Conservation (phyloP, 2,888 invertebrate species). For the Euplexia lucipara region DNA sequence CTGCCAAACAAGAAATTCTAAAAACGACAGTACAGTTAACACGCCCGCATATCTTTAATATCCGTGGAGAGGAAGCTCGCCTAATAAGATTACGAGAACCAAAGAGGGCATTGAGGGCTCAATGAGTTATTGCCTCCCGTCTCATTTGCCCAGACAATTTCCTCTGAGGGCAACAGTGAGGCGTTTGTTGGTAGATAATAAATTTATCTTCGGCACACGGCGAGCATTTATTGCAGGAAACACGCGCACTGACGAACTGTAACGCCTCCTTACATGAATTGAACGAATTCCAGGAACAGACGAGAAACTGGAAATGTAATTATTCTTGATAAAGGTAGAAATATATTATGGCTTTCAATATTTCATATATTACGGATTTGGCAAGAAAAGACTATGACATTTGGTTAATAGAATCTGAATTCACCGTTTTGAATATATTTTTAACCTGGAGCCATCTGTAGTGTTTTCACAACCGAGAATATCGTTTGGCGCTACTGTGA, state of each 20-base stretch:
- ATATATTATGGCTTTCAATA: background rate
- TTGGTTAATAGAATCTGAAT: background rate
- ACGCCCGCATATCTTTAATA: slow-evolving; percentile 69
- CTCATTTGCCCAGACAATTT: slow-evolving; percentile 88
- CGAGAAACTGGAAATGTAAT: slow-evolving; percentile 9
- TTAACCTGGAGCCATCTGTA: background rate
- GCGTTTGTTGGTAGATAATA: slow-evolving; percentile 81
- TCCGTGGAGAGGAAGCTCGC: slow-evolving; percentile 71
- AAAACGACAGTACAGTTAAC: slow-evolving; percentile 59
- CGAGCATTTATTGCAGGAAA: slow-evolving; percentile 61
- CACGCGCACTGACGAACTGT: slow-evolving; percentile 56
- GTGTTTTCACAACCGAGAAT: background rate
- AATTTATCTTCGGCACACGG: slow-evolving; percentile 79
- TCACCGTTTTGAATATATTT: background rate
- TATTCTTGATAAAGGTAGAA: background rate
- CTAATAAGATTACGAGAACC: slow-evolving; percentile 80
- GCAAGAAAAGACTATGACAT: background rate
- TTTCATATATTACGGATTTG: slow-evolving; percentile 9
- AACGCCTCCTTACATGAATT: slow-evolving; percentile 52
- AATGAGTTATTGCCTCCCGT: slow-evolving; percentile 84
- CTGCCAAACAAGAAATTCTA: slow-evolving; percentile 47
- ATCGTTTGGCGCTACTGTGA: background rate
- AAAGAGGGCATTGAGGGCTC: slow-evolving; percentile 79
- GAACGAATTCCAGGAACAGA: slow-evolving; percentile 41
- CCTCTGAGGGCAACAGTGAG: slow-evolving; percentile 83